Evolutionary conservation across 1,140 invertebrate species (phyloP).

Genomic region (Trachelipus rathkii): DNA sequence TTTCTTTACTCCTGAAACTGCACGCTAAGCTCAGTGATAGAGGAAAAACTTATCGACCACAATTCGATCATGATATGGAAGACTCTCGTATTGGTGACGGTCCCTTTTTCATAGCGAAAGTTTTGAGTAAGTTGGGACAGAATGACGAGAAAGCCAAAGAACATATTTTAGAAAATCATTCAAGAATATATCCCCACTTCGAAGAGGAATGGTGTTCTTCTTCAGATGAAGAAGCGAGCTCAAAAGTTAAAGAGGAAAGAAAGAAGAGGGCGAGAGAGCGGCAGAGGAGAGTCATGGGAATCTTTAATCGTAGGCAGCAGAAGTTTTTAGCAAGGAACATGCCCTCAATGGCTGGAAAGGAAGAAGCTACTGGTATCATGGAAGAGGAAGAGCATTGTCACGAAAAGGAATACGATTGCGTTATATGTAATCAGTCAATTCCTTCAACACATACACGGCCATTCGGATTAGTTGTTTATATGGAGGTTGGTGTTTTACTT

Average conservation of each 20-base stretch:
- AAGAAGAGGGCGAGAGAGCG: conserved; percentile 77
- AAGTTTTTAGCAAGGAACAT: conserved; percentile 84
- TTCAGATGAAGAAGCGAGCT: conserved; percentile 68
- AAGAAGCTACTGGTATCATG: conserved; percentile 39
- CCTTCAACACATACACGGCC: conserved; percentile 78
- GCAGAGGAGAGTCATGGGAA: conserved; percentile 85
- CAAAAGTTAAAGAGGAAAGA: conserved; percentile 70
- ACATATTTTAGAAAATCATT: conserved; percentile 63
- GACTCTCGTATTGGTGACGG: conserved; percentile 74
- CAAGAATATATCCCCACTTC: conserved; percentile 60
- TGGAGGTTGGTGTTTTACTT: no score
- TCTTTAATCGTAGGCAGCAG: conserved; percentile 85
- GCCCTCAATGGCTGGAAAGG: conserved; percentile 57
- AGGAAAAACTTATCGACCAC: no score
- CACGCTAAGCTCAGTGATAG: no score
- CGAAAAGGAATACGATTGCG: conserved; percentile 79
- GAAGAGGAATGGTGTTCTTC: conserved; percentile 55
- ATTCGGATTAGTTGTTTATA: conserved; percentile 81
- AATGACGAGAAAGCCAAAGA: conserved; percentile 47
- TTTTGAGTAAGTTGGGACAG: conserved; percentile 53
- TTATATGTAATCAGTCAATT: conserved; percentile 88
- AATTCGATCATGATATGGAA: conserved; percentile 48
- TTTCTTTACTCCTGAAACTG: no score
- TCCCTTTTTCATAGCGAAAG: conserved; percentile 72
- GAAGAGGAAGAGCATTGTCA: conserved; percentile 33